Evolutionary conservation across 2,113 vertebrate species (phyloP).

Genomic region (Ptyas mucosa): DNA sequence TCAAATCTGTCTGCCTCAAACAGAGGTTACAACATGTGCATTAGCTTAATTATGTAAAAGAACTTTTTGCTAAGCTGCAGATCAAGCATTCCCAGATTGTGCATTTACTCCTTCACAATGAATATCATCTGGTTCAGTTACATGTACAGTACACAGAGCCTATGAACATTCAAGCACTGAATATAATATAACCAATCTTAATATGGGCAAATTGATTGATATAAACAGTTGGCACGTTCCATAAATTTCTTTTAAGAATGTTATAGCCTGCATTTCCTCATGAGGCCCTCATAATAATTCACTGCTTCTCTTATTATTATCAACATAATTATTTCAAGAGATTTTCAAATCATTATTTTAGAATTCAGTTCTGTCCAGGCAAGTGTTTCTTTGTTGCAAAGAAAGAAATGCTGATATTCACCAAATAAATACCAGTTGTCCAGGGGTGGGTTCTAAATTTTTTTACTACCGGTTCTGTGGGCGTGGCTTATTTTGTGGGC

Average conservation of each 20-base stretch:
- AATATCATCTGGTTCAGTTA: not conserved
- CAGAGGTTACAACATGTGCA: not conserved
- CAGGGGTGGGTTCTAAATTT: too few relatives aligned
- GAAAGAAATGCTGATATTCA: not conserved
- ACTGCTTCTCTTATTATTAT: not conserved
- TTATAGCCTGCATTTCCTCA: not conserved
- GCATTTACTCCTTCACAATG: not conserved
- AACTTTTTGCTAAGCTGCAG: not conserved
- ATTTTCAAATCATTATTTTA: not conserved
- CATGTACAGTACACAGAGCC: not conserved
- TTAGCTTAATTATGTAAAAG: not conserved
- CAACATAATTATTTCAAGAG: not conserved
- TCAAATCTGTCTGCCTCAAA: not conserved
- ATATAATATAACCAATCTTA: not conserved
- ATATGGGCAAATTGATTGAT: not conserved
- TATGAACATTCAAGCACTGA: not conserved
- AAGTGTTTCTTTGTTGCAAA: not conserved
- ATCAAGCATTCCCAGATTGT: not conserved
- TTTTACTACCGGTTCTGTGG: too few relatives aligned
- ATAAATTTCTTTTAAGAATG: constrained; percentile 7
- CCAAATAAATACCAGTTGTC: not conserved
- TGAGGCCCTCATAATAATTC: not conserved
- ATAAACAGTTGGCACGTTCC: not conserved
- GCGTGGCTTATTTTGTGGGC: too few relatives aligned
- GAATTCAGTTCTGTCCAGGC: not conserved